Evolutionary conservation across 1,140 invertebrate species (phyloP), one percentile per base, ranked within the genome.

Genomic region (Conus ventricosus): DNA sequence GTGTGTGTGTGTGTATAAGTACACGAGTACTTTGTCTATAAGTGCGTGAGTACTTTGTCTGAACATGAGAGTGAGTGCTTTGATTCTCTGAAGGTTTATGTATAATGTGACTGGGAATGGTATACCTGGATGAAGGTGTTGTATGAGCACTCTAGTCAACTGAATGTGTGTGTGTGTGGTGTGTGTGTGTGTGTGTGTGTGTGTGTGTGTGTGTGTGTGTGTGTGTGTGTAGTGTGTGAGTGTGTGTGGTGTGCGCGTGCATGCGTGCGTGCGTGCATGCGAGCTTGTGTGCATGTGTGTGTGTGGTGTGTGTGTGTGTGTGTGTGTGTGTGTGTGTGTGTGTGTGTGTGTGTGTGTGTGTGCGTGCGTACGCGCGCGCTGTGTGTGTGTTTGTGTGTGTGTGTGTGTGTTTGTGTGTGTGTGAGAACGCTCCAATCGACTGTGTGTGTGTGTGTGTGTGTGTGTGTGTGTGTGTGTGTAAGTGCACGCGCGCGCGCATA

Each of bases 131-230:
- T 39, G 39, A 39, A 39, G 39, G 0, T 39, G 39, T 0, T 39
- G 39, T 39, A 39, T 39, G 39, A 39, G 39, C 39, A 39, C 39
- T 39, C 39, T 39, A 39, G 39, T 39, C 39, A 39, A 39, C 39
- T 39, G 39, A 39, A 39, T 39, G 39, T 39, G 82, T 83, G 82
- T 83, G 82, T 83, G 82, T 83, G 82, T 83, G 57, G 51, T 55
- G 53, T 55, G 17, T 11, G 81, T 55, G 81, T 83, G 81, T 57
- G 81, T 57, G 81, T 83, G 81, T 83, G n/a, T n/a, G n/a, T n/a
- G n/a, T n/a, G n/a, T n/a, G n/a, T n/a, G n/a, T n/a, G n/a, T 57
- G 83, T 84, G 83, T 84, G 83, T 84, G 83, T 84, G 83, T 84
- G n/a, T n/a, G n/a, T n/a, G n/a, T n/a, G n/a, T n/a, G n/a, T n/a